Base-by-base conservation (phyloP, 2,888 invertebrate species). In the Parnassius apollo region DNA sequence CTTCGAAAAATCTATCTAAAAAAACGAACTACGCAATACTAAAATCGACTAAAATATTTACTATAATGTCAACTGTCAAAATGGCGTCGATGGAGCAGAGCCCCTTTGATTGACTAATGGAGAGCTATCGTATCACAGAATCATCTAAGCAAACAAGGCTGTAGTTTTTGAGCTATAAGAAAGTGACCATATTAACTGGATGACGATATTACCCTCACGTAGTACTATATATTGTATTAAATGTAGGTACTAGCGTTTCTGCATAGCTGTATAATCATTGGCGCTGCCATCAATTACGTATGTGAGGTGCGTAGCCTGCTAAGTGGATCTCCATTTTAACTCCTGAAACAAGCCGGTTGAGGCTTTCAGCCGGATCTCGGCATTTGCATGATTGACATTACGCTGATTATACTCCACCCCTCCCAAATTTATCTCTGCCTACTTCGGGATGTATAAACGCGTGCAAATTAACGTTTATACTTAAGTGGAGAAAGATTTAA, bases 291-390 rank as follows among this genome's bases (percentile, higher is more conserved):
- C 86, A 84, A 87, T 90, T 89, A 88, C 88, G 89, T 90, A 90
- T 90, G 90, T 88, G 88, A 85, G 90, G 71, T 83, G 88, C 90
- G 91, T 90, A 85, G 77, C 82, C 80, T 82, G 82, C 86, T 91
- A 91, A 91, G 89, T 91, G 91, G 90, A 90, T 91, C 90, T 90
- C 86, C 90, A 91, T 91, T 91, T 91, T 91, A 91, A 91, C 91
- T 91, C 90, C 90, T 91, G 91, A 90, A 91, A 91, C 91, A 89
- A 90, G 88, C 88, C 86, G 84, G 88, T 87, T 86, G 88, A 86
- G 85, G 91, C 90, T 91, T 90, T 91, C 91, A 91, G 89, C 86
- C 80, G 90, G 86, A 88, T 89, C 90, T 90, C 91, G 85, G 77
- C 86, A 91, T 91, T 91, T 91, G 90, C 91, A 91, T 91, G 91